Evolutionary conservation across 2,888 invertebrate species (phyloP), one percentile per base, ranked within the genome.

Genomic region (Plagiodera versicolora): DNA sequence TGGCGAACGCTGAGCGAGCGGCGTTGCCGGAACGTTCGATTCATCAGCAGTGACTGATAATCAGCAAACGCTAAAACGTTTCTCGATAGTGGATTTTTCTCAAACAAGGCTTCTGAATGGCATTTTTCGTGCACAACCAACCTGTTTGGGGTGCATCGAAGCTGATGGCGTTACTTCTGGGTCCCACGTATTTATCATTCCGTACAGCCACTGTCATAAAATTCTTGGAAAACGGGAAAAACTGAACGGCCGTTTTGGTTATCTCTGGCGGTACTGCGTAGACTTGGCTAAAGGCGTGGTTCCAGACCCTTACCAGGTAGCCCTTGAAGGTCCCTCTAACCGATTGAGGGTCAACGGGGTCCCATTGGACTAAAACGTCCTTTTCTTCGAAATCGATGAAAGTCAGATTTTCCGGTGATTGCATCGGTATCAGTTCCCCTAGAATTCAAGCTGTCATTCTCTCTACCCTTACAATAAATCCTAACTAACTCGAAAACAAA

Each of bases 81-180:
- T n/a, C n/a, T n/a, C n/a, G n/a, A n/a, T n/a, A n/a, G n/a, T n/a
- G n/a, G n/a, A n/a, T n/a, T n/a, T n/a, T n/a, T n/a, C n/a, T n/a
- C n/a, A n/a, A n/a, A n/a, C n/a, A n/a, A n/a, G n/a, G n/a, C n/a
- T n/a, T n/a, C n/a, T n/a, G n/a, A n/a, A n/a, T n/a, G n/a, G n/a
- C n/a, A n/a, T n/a, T n/a, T n/a, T n/a, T n/a, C n/a, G n/a, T n/a
- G n/a, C n/a, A n/a, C n/a, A n/a, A n/a, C n/a, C n/a, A n/a, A 75
- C 76, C 76, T 65, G 72, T 74, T 68, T 75, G 75, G 1, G 76
- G 76, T 1, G 76, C 76, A 62, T 75, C 74, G 48, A 76, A 76
- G 50, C 70, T 72, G 32, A 76, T 67, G 6, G 75, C 73, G 10
- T 66, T 67, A 57, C 75, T 75, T n/a, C 74, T 71, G 1, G 75